phyloP scores from a whole-genome alignment of 2,888 invertebrate genomes.

The Macrosiphum euphorbiae region DNA sequence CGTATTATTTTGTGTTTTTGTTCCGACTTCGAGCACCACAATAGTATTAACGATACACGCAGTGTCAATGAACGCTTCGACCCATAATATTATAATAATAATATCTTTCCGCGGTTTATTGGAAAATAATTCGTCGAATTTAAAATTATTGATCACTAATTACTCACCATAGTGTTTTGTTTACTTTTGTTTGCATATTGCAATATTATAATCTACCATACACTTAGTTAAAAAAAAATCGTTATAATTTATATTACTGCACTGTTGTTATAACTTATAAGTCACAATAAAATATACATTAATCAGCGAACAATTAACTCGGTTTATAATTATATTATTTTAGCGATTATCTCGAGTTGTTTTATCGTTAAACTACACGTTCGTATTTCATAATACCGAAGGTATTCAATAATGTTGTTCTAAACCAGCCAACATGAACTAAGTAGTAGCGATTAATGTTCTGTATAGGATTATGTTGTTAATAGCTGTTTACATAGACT shows the following conservation, averaged over 20 bases:
- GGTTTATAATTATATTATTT: slow-evolving; percentile 4
- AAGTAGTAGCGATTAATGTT: not conserved
- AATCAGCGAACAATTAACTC: slow-evolving; percentile 23
- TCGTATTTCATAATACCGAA: not conserved
- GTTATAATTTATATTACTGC: not conserved
- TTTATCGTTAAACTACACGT: slow-evolving; percentile 19
- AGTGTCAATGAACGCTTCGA: not conserved
- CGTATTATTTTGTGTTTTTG: not conserved
- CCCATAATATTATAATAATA: no score
- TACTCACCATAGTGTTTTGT: not conserved
- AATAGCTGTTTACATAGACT: not conserved
- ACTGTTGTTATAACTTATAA: not conserved
- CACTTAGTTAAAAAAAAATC: not conserved
- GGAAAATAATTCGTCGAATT: not conserved
- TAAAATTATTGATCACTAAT: not conserved
- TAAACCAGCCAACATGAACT: not conserved
- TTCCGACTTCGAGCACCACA: not conserved
- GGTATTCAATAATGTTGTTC: slow-evolving; percentile 3
- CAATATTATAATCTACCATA: not conserved
- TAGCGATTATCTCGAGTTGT: not conserved
- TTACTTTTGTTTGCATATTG: not conserved
- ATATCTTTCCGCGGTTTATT: not conserved
- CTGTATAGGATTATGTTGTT: not conserved
- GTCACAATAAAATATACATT: not conserved
- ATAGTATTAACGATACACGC: not conserved